Base-by-base conservation (phyloP, 2,113 vertebrate genomes). In the Rhinoderma darwinii region DNA sequence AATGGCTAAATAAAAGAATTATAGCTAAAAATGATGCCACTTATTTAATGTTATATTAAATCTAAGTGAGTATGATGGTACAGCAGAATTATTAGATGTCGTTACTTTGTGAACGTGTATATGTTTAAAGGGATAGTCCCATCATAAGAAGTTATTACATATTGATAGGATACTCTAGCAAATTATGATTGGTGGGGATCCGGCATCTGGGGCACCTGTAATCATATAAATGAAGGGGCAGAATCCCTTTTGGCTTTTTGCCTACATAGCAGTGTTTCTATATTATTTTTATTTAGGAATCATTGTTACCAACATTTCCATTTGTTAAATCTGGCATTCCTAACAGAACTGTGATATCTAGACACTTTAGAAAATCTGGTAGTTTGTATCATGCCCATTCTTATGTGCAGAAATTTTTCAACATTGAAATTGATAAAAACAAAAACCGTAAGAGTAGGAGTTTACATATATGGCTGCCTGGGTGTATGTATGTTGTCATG, bases 141-240 rank as follows among this genome's bases (percentile, higher is more conserved):
- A n/a, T n/a, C n/a, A n/a, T n/a, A n/a, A n/a, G n/a, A n/a, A n/a
- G n/a, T n/a, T n/a, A n/a, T n/a, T 54, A 54, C 7, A 10, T 25
- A 25, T 59, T 10, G 9, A 1, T 59, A n/a, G 56, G 25, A 59
- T n/a, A n/a, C 25, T n/a, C 56, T 10, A n/a, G 8, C n/a, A 25
- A 7, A 22, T 54, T 18, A 54, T 54, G 3, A 54, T 20, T 20
- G 51, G 3, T 20, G 37, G 32, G 68, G 20, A 20, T 72, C 18
- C 37, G 3, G 17, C 32, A 72, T 72, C 32, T 72, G 37, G n/a
- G n/a, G n/a, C n/a, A n/a, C n/a, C n/a, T n/a, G n/a, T n/a, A n/a
- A n/a, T n/a, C n/a, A n/a, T n/a, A n/a, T n/a, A n/a, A 72, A 72
- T 20, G 68, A 72, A 72, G 37, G 68, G 35, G 68, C n/a, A n/a